Percentiles rank a stretch among this genome's conserved stretches.
Evolutionary conservation across 1,140 invertebrate genomes (phyloP).

Genomic region (Drosophila arizonae): DNA sequence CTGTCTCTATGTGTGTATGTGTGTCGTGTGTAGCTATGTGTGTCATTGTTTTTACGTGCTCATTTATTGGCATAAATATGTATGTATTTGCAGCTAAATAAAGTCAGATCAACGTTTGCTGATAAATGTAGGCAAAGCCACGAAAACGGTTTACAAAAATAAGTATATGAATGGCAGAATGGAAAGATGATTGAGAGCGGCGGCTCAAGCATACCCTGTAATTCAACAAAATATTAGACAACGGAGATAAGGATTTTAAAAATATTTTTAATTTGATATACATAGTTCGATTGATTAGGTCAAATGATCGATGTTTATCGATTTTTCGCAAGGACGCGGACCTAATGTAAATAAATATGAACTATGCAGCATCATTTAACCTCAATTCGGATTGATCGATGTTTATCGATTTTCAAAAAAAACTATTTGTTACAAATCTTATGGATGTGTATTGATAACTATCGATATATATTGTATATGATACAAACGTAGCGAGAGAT

Average conservation of each 20-base stretch:
- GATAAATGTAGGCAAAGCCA: slow-evolving; percentile 52
- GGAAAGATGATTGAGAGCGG: background rate
- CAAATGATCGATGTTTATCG: background rate
- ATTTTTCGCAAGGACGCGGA: background rate
- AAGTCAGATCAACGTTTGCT: slow-evolving; percentile 70
- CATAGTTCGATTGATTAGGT: too few species aligned
- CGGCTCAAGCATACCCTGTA: slow-evolving; percentile 6
- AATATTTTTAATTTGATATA: too few species aligned
- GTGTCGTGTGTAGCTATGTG: slow-evolving; percentile 31
- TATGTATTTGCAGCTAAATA: slow-evolving; percentile 51
- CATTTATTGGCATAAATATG: slow-evolving; percentile 75
- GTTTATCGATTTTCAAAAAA: too few species aligned
- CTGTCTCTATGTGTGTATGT: slow-evolving; percentile 16
- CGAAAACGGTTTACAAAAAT: slow-evolving; percentile 49
- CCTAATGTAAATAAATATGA: too few species aligned
- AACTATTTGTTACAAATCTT: too few species aligned
- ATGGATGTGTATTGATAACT: too few species aligned
- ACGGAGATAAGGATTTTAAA: too few species aligned
- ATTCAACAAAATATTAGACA: background rate
- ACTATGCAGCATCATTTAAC: too few species aligned
- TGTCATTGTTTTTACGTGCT: slow-evolving; percentile 74
- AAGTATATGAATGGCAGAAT: slow-evolving; percentile 8
- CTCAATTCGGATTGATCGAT: too few species aligned
- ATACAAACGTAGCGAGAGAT: too few species aligned
- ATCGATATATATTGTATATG: too few species aligned